These are phyloP conservation scores for Ctenopoma kingsleyae DNA, from an alignment of 2,797 vertebrate genomes.

Conservation along the genomic window DNA sequence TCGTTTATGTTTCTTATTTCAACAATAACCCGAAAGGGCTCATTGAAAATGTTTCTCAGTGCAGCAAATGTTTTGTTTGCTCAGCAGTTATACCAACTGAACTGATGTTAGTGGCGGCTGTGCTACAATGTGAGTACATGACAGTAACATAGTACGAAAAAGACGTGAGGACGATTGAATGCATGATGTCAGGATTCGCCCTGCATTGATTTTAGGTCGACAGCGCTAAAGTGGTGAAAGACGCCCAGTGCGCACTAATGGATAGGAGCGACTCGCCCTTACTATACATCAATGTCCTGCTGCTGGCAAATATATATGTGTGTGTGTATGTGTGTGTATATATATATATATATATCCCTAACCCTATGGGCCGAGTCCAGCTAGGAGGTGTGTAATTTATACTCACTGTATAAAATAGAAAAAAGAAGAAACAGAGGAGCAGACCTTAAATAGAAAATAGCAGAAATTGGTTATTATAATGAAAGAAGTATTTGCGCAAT, in stretches of 20 bases:
- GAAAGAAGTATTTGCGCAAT: constrained; percentile 12
- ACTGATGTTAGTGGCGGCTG: constrained; percentile 13
- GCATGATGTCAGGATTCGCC: constrained; percentile 15
- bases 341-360: no score
- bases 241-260: constrained; percentile 60
- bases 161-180: constrained; percentile 18
- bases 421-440: not conserved
- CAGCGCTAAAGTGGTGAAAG: constrained; percentile 55
- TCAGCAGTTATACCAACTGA: not conserved
- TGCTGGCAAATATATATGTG: constrained; percentile 39
- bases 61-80: constrained; percentile 12
- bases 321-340: no score
- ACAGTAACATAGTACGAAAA: constrained; percentile 10
- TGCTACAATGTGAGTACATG: constrained; percentile 4
- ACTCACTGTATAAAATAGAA: not conserved
- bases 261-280: constrained; percentile 62
- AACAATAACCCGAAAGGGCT: not conserved
- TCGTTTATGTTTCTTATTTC: constrained; percentile 10
- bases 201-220: constrained; percentile 53
- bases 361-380: constrained; percentile 23
- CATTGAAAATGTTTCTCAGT: not conserved
- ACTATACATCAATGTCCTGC: constrained; percentile 38
- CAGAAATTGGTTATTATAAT: not conserved
- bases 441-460: not conserved
- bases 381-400: constrained; percentile 30